Percentiles rank a stretch among this genome's conserved stretches.
phyloP scores from a whole-genome alignment of 1,140 invertebrate species.

The Ooceraea biroi region DNA sequence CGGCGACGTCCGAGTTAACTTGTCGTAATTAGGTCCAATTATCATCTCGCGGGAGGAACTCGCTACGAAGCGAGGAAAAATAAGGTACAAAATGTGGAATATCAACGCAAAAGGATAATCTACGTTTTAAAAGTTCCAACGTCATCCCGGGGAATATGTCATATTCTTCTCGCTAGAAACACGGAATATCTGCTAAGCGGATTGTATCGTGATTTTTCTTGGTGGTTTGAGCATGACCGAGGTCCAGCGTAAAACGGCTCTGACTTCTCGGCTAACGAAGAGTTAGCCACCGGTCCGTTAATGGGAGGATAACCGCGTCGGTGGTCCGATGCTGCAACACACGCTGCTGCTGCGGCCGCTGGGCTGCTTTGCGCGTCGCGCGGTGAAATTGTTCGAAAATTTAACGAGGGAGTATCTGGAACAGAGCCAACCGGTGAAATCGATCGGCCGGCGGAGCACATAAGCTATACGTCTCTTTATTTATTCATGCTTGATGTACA shows the following conservation, averaged over 20 bases:
- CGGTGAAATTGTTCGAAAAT: slow-evolving; percentile 72
- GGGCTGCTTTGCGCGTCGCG: slow-evolving; percentile 27
- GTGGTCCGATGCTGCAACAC: slow-evolving; percentile 9
- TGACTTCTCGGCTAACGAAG: slow-evolving; percentile 34
- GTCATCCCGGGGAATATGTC: too few relatives aligned
- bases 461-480: slow-evolving; percentile 70
- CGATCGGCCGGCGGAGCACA: slow-evolving; percentile 69
- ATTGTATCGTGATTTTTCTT: background rate
- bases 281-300: slow-evolving; percentile 19
- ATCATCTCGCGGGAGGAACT: background rate
- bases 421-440: slow-evolving; percentile 71
- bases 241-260: background rate
- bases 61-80: slow-evolving; percentile 2
- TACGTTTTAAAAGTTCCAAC: slow-evolving; percentile 6
- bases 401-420: slow-evolving; percentile 72
- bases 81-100: background rate
- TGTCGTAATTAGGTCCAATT: background rate
- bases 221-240: background rate
- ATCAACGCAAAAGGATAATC: background rate
- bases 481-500: slow-evolving; percentile 72
- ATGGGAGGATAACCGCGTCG: background rate
- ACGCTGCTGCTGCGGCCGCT: background rate
- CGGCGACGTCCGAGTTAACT: background rate
- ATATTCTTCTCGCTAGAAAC: too few relatives aligned
- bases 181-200: background rate